These are phyloP conservation scores for Larimichthys polyactis DNA, from an alignment of 2,113 vertebrate genomes.

Conservation along the genomic window DNA sequence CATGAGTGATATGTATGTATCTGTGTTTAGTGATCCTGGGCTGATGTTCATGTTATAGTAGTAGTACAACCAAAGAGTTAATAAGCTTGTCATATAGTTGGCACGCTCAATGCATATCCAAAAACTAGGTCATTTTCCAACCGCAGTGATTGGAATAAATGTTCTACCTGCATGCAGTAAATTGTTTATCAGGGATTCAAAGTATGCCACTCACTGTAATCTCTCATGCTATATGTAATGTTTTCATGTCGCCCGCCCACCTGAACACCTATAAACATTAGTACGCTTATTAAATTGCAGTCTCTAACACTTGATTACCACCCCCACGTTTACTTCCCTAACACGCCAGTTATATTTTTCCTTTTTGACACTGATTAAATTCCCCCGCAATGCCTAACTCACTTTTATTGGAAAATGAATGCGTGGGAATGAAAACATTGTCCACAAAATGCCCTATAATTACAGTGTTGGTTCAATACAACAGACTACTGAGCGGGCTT, in stretches of 20 bases:
- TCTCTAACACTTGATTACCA: slow-evolving; percentile 53
- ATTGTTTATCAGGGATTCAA: not conserved
- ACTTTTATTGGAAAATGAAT: slow-evolving; percentile 77
- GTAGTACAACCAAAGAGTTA: not conserved
- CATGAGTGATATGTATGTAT: too few species aligned
- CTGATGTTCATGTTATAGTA: too few species aligned
- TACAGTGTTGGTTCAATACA: slow-evolving; percentile 57
- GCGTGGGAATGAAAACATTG: slow-evolving; percentile 64
- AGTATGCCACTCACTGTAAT: not conserved
- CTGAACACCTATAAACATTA: not conserved
- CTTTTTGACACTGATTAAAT: slow-evolving; percentile 70
- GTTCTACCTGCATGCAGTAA: not conserved
- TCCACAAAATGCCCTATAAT: slow-evolving; percentile 66
- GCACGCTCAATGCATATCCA: not conserved
- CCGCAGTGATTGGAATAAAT: not conserved
- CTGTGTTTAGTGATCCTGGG: too few species aligned
- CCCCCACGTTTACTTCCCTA: slow-evolving; percentile 14
- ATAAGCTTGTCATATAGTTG: not conserved
- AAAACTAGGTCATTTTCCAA: not conserved
- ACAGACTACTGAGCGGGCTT: slow-evolving; percentile 35
- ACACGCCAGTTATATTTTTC: slow-evolving; percentile 37
- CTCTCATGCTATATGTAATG: not conserved
- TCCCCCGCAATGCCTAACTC: slow-evolving; percentile 48
- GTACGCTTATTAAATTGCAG: not conserved
- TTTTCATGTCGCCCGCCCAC: not conserved